phyloP scores from a whole-genome alignment of 2,888 invertebrate species.

The Yponomeuta sedellus region DNA sequence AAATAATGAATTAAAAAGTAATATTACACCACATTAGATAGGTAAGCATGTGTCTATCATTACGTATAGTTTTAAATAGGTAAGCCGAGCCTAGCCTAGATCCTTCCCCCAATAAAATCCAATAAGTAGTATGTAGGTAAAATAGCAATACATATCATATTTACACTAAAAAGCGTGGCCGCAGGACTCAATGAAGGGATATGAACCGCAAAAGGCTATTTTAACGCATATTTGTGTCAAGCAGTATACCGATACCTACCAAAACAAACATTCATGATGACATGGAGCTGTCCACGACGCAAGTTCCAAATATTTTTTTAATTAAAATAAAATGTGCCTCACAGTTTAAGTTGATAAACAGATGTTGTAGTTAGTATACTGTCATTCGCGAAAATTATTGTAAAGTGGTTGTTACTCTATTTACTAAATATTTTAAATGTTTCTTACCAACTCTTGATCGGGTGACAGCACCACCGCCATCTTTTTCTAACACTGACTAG shows the following conservation, averaged over 20 bases:
- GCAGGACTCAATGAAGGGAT: neutral
- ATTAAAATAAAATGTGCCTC: neutral
- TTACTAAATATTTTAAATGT: conserved; percentile 16
- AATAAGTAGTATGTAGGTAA: too few relatives aligned
- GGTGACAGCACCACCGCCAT: conserved; percentile 85
- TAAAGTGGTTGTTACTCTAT: neutral
- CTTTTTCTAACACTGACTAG: conserved; percentile 34
- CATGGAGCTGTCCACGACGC: conserved; percentile 52
- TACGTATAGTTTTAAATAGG: too few relatives aligned
- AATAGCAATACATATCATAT: too few relatives aligned
- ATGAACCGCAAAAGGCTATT: neutral
- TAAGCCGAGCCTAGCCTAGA: too few relatives aligned
- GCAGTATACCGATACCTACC: conserved; percentile 32
- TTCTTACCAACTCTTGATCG: conserved; percentile 86
- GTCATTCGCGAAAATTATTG: neutral
- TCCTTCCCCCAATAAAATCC: too few relatives aligned
- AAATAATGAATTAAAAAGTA: too few relatives aligned
- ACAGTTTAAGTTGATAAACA: neutral
- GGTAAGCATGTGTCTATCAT: too few relatives aligned
- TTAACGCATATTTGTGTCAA: neutral
- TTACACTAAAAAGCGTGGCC: too few relatives aligned
- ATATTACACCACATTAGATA: too few relatives aligned
- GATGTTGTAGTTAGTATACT: neutral
- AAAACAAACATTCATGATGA: conserved; percentile 71
- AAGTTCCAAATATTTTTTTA: conserved; percentile 30